phyloP scores from a whole-genome alignment of 2,797 vertebrate species.

The Liasis olivaceus region DNA sequence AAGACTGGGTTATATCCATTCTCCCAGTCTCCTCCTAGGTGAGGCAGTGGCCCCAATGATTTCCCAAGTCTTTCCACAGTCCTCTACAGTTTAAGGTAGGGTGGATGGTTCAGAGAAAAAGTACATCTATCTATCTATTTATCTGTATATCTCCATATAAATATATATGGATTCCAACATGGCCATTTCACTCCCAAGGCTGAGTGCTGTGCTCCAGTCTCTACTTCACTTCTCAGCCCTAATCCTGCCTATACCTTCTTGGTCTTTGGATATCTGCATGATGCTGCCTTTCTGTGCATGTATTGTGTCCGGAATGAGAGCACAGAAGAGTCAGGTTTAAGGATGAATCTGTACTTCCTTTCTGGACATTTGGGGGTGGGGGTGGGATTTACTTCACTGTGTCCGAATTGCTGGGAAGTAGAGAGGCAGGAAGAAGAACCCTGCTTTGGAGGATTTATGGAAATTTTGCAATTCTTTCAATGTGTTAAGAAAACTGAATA shows the following conservation, averaged over 20 bases:
- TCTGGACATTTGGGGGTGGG: not conserved
- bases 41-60: not conserved
- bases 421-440: not conserved
- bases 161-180: not conserved
- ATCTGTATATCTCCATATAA: not conserved
- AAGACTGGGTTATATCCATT: not conserved
- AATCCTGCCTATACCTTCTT: slow-evolving; percentile 20
- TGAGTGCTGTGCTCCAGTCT: slow-evolving; percentile 9
- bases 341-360: not conserved
- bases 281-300: slow-evolving; percentile 19
- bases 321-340: slow-evolving; percentile 9
- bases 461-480: slow-evolving; percentile 19
- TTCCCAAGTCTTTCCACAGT: slow-evolving; percentile 14
- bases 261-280: slow-evolving; percentile 34
- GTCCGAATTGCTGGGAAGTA: not conserved
- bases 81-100: not conserved
- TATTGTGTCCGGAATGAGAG: slow-evolving; percentile 15
- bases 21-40: not conserved
- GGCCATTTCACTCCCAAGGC: not conserved
- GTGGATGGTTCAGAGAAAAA: not conserved
- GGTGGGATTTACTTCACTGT: slow-evolving; percentile 15
- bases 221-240: not conserved
- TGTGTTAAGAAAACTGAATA: slow-evolving; percentile 17
- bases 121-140: not conserved
- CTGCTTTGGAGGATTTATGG: slow-evolving; percentile 5